Percentiles rank a stretch among this genome's conserved stretches.
Conservation (phyloP, 1,140 invertebrate genomes). For the Euschistus heros region DNA sequence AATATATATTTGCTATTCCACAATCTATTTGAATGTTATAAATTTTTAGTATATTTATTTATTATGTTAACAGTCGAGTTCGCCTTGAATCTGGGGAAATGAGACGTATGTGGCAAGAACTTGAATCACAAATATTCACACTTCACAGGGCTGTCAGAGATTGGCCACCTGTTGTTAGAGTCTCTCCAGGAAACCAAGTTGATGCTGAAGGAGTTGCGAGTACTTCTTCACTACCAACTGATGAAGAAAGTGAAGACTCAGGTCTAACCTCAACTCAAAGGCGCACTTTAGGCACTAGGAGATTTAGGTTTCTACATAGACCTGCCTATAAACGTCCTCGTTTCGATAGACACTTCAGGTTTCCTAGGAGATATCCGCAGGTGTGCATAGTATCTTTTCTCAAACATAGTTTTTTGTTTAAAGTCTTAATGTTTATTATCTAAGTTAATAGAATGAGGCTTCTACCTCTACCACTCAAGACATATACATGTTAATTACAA, state of each 20-base stretch:
- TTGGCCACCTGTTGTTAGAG: slow-evolving; percentile 7
- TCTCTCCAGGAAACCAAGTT: neutral
- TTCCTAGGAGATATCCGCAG: neutral
- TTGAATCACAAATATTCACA: slow-evolving; percentile 46
- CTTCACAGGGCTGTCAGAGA: slow-evolving; percentile 40
- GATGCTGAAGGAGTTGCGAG: slow-evolving; percentile 6
- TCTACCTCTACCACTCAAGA: too few relatives aligned
- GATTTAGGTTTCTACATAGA: slow-evolving; percentile 7
- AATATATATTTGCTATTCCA: too few relatives aligned
- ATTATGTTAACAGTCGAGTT: neutral
- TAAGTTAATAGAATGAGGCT: too few relatives aligned
- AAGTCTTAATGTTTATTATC: too few relatives aligned
- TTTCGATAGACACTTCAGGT: neutral
- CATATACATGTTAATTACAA: too few relatives aligned
- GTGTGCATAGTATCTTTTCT: too few relatives aligned
- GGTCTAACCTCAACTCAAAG: neutral
- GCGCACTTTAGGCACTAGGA: neutral
- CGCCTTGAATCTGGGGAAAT: slow-evolving; percentile 37
- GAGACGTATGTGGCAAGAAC: slow-evolving; percentile 49
- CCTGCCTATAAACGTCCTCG: slow-evolving; percentile 3
- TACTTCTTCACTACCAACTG: slow-evolving; percentile 4
- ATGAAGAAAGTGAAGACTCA: slow-evolving; percentile 12
- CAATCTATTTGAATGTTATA: too few relatives aligned
- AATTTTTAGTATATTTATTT: neutral
- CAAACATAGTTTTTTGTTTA: too few relatives aligned